Conservation (phyloP, 2,113 vertebrate genomes). For the Tilapia sparmanii region DNA sequence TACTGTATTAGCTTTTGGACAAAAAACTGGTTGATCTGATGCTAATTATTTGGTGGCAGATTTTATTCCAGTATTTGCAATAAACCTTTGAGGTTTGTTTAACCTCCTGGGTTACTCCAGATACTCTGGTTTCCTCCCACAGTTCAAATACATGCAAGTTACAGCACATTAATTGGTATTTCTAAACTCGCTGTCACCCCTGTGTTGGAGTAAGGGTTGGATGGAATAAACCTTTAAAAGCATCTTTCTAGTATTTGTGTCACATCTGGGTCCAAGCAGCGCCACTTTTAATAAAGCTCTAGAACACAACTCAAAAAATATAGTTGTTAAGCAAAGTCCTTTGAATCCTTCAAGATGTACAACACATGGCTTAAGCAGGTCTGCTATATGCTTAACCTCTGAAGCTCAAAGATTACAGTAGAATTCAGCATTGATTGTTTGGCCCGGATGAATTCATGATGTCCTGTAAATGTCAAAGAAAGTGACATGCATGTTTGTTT, state of each 20-base stretch:
- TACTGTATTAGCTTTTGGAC: neutral
- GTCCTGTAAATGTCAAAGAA: neutral
- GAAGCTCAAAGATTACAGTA: neutral
- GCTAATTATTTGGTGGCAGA: neutral
- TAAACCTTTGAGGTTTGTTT: neutral
- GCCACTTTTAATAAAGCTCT: neutral
- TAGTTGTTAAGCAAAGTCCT: neutral
- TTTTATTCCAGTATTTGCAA: neutral
- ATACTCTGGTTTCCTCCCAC: neutral
- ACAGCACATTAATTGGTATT: neutral
- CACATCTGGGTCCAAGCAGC: neutral
- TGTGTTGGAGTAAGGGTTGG: neutral
- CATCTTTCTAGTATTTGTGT: neutral
- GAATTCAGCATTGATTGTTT: neutral
- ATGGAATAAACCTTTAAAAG: neutral
- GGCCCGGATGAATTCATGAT: neutral
- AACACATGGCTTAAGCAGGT: neutral
- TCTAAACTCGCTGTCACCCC: neutral
- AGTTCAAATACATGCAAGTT: neutral
- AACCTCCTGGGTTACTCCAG: neutral
- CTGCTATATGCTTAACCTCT: neutral
- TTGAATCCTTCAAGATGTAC: neutral
- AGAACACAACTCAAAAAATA: neutral
- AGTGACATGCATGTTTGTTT: neutral
- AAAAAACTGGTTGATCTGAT: neutral